Base-by-base conservation (phyloP, 2,113 vertebrate species). In the Cyprinodon tularosa region DNA sequence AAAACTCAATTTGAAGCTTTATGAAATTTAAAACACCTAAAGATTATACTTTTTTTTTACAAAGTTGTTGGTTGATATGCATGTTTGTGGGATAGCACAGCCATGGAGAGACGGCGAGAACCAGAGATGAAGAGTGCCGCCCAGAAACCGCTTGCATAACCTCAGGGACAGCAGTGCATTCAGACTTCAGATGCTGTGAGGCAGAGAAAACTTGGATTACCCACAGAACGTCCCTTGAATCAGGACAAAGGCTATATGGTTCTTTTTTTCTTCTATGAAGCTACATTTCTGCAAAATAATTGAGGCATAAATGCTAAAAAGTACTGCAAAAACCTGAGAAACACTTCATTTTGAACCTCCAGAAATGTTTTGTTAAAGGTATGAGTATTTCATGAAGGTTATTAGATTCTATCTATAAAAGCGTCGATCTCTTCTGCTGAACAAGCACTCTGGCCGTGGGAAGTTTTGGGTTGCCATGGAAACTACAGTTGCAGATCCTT, bases 401-500 rank as follows among this genome's bases (percentile, higher is more conserved):
- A 20, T 73, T 53, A 63, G 40, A 61, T 39, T 37, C 65, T 50
- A 71, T 72, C 72, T 75, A 60, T 42, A 75, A 61, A 71, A 68
- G 17, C 40, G 6, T 57, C 12, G 38, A n/a, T 22, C 45, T 70
- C 63, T 79, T 89, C 67, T 87, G 84, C 90, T 89, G 82, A 89
- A 73, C 79, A 84, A 66, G 66, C 80, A 67, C 66, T 78, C 36
- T 42, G 71, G 17, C 73, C 63, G 71, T 65, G 78, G 77, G 69
- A 87, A 76, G 74, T 84, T 92, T 87, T 66, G 14, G 57, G 88
- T 93, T 90, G 71, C 84, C 84, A 90, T 89, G 76, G 90, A 82
- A 90, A 92, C 90, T 80, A 64, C 44, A 65, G 20, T 22, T 67
- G 53, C 80, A 77, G 59, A 71, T 80, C 50, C 72, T 69, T 71